Conservation (phyloP, 1,140 invertebrate species). For the Drosophila subpulchrella region DNA sequence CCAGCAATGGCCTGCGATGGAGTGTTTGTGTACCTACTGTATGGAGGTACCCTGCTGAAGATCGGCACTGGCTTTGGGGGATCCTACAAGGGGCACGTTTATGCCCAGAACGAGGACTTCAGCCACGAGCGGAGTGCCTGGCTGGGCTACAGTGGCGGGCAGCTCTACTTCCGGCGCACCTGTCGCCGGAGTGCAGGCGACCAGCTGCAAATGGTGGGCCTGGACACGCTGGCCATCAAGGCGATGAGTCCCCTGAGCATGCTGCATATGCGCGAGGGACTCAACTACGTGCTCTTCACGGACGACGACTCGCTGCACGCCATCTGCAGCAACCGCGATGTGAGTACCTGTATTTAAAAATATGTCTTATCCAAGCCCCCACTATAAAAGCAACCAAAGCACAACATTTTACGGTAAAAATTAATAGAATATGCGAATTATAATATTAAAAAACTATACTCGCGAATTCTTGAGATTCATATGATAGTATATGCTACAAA, state of each 20-base stretch:
- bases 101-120: conserved; percentile 92
- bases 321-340: conserved; percentile 84
- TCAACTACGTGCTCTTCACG: conserved; percentile 82
- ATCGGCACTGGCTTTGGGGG: conserved; percentile 96
- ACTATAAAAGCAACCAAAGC: no score
- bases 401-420: no score
- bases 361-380: no score
- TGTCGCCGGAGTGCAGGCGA: conserved; percentile 72
- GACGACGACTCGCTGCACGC: conserved; percentile 84
- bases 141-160: conserved; percentile 90
- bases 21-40: conserved; percentile 93
- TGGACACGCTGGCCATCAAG: conserved; percentile 76
- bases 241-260: conserved; percentile 75
- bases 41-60: conserved; percentile 92
- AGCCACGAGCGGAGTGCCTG: conserved; percentile 90
- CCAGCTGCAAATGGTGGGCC: conserved; percentile 76
- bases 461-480: no score
- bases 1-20: conserved; percentile 93
- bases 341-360: conserved; percentile 33
- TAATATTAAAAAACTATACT: no score
- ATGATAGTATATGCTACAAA: no score
- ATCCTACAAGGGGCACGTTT: conserved; percentile 94
- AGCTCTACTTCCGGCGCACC: conserved; percentile 78
- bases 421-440: no score
- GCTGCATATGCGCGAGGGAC: conserved; percentile 73